Percentiles rank a stretch among this genome's conserved stretches.
These are phyloP conservation scores for Eunapius fragilis DNA, from an alignment of 37 sponge, comb jelly and placozoan genomes.

Conservation along the genomic window DNA sequence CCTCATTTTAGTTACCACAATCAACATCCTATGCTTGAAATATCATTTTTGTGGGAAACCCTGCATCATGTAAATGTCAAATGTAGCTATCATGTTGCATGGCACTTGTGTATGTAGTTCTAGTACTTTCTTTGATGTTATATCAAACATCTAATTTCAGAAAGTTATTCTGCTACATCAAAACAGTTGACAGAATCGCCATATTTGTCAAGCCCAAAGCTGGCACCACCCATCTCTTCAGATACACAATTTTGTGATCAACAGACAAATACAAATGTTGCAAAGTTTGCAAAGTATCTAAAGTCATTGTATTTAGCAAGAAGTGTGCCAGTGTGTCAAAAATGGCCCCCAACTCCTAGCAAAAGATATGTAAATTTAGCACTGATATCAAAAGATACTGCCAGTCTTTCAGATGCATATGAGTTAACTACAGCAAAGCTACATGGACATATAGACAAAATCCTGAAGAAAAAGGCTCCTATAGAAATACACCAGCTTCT, in stretches of 20 bases:
- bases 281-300: not conserved
- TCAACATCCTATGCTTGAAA: too few relatives aligned
- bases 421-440: not conserved
- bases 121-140: not conserved
- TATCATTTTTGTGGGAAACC: too few relatives aligned
- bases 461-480: not conserved
- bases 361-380: not conserved
- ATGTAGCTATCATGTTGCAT: too few relatives aligned
- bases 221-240: not conserved
- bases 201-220: not conserved
- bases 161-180: not conserved
- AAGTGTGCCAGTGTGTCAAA: not conserved
- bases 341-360: conserved; percentile 17
- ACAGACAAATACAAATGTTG: not conserved
- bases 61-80: too few relatives aligned
- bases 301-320: not conserved
- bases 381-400: not conserved
- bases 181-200: not conserved
- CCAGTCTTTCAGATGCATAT: not conserved
- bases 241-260: not conserved
- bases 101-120: too few relatives aligned
- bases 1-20: too few relatives aligned
- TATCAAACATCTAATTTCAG: not conserved
- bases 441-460: conserved; percentile 1
- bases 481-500: not conserved